Evolutionary conservation across 2,888 invertebrate genomes (phyloP), one percentile per base, ranked within the genome.

Genomic region (Apamea epomidion): DNA sequence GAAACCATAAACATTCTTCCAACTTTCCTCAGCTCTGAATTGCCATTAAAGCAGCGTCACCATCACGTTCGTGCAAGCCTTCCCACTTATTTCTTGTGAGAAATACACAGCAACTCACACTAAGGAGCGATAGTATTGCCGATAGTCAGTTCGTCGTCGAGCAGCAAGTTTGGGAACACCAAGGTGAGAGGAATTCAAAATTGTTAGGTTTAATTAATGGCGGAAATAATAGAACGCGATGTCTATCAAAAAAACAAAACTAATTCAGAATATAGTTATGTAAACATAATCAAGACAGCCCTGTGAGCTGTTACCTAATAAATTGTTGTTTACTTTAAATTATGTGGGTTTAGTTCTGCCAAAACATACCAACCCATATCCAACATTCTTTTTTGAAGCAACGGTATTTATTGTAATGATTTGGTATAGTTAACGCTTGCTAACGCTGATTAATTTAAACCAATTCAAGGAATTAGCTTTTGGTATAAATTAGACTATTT

Each of bases 131-230:
- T 42, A 12, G 18, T 25, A 18, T 51, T 72, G 6, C 18, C n/a
- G 6, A 29, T 16, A 5, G 29, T 45, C 25, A 25, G 8, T 60
- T 48, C 37, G 8, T 48, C 25, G 10, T 32, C 8, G 1, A 51
- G 16, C 51, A 32, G 10, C 32, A 60, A 58, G 37, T 58, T 58
- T 29, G 32, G 81, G 58, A 60, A 60, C 25, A 60, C n/a, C 42
- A 81, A 73, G 67, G 80, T 80, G 18, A 80, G 73, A 4, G 1
- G 7, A 72, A 58, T 65, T 48, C 25, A 4, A 18, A 48, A 29
- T 78, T 25, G 5, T 12, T 79, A 0, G 10, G n/a, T n/a, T n/a
- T 21, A n/a, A 16, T 16, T 16, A 72, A 76, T 12, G 25, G 18
- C 2, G 18, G 18, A 21, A 42, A 25, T 45, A 18, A 29, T 16